Conservation (phyloP, 2,888 invertebrate species). For the Aphidoletes aphidimyza region DNA sequence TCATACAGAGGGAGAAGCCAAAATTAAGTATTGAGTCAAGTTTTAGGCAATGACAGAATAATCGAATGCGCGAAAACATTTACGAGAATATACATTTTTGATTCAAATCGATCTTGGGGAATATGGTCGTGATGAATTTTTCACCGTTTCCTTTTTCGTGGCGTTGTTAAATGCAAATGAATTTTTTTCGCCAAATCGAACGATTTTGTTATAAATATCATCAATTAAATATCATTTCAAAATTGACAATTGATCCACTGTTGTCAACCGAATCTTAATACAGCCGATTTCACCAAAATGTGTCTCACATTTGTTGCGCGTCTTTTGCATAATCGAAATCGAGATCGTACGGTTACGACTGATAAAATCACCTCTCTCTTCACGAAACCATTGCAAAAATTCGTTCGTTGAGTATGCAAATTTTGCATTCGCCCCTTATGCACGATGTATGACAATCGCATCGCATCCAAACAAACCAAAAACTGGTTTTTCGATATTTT, state of each 20-base stretch:
- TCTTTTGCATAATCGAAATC: too few relatives aligned
- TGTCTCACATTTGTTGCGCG: too few relatives aligned
- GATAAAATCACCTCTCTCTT: too few relatives aligned
- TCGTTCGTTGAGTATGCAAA: too few relatives aligned
- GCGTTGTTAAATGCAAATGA: constrained; percentile 19
- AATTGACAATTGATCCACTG: not conserved
- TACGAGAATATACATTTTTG: too few relatives aligned
- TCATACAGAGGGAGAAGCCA: not conserved
- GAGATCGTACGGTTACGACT: not conserved
- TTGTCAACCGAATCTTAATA: not conserved
- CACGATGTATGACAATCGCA: too few relatives aligned
- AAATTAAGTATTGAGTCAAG: not conserved
- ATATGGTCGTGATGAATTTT: too few relatives aligned
- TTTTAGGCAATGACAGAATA: not conserved
- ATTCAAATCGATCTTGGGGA: too few relatives aligned
- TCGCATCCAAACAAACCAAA: not conserved
- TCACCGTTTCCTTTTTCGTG: not conserved
- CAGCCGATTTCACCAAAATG: not conserved
- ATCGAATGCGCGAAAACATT: not conserved
- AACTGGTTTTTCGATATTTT: not conserved
- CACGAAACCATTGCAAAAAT: too few relatives aligned
- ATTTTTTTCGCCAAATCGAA: not conserved
- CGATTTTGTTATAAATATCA: not conserved
- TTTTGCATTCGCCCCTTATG: too few relatives aligned
- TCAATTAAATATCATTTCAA: not conserved